Percentiles rank a stretch among this genome's conserved stretches.
Evolutionary conservation across 2,888 invertebrate species (phyloP).

Genomic region (Athalia rosae): DNA sequence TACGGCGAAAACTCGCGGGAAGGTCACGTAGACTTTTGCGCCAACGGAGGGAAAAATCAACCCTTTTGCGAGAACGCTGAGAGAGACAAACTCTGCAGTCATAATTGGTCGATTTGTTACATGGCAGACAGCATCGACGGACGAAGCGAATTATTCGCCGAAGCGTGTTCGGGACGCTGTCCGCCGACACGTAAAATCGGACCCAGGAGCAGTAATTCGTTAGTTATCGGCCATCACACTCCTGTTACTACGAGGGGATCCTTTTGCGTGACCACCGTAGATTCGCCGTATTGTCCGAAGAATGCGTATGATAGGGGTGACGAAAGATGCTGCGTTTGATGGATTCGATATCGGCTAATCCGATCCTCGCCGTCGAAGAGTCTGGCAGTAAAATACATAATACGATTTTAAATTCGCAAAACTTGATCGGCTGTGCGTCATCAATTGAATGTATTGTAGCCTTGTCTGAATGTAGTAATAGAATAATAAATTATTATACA

Average conservation of each 20-base stretch:
- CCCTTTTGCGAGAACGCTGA: conserved; percentile 51
- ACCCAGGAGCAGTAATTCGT: conserved; percentile 76
- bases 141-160: conserved; percentile 44
- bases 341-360: neutral
- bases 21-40: conserved; percentile 53
- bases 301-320: conserved; percentile 77
- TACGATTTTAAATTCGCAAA: too few relatives aligned
- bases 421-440: too few relatives aligned
- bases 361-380: too few relatives aligned
- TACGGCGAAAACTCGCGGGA: conserved; percentile 48
- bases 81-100: conserved; percentile 54
- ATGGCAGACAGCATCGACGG: conserved; percentile 54
- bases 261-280: conserved; percentile 80
- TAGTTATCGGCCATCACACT: conserved; percentile 83
- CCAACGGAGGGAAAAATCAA: conserved; percentile 54
- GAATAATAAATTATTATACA: too few relatives aligned
- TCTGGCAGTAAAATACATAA: too few relatives aligned
- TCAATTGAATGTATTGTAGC: too few relatives aligned
- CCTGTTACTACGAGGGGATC: conserved; percentile 83
- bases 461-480: too few relatives aligned
- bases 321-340: conserved; percentile 79
- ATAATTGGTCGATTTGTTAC: conserved; percentile 53
- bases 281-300: conserved; percentile 83
- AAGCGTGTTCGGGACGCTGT: conserved; percentile 44
- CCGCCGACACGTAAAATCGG: conserved; percentile 52